phyloP scores from a whole-genome alignment of 2,888 invertebrate species.

The Meteorus colon region DNA sequence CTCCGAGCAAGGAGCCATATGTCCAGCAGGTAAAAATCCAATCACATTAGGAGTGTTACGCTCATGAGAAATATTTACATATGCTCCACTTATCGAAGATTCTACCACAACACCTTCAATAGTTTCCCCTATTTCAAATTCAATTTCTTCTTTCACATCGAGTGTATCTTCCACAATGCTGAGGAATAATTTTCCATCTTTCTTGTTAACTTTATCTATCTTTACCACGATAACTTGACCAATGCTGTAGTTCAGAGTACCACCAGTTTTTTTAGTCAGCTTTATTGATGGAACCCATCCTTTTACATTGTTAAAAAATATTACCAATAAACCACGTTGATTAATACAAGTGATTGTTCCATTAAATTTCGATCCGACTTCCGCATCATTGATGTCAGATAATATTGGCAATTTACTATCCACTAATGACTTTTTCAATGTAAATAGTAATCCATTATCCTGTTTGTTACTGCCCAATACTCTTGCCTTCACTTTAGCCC shows the following conservation, averaged over 20 bases:
- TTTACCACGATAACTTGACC: conserved; percentile 76
- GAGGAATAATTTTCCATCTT: conserved; percentile 51
- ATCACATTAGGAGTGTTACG: conserved; percentile 43
- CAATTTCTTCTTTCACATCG: conserved; percentile 15
- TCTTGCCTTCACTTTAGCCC: conserved; percentile 77
- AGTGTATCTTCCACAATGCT: conserved; percentile 36
- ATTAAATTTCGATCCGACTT: conserved; percentile 75
- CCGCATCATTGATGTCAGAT: conserved; percentile 74
- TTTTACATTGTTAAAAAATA: conserved; percentile 77
- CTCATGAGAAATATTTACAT: conserved; percentile 55
- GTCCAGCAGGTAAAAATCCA: conserved; percentile 66
- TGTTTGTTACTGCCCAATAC: conserved; percentile 76
- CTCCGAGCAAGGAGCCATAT: conserved; percentile 64
- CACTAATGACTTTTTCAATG: conserved; percentile 80
- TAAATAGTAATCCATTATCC: conserved; percentile 76
- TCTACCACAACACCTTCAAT: conserved; percentile 64
- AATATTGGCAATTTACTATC: conserved; percentile 76
- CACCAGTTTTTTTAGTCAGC: conserved; percentile 40
- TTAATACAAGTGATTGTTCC: conserved; percentile 76
- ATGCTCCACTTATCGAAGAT: conserved; percentile 60
- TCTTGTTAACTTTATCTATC: conserved; percentile 53
- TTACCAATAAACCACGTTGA: conserved; percentile 74
- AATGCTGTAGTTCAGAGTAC: conserved; percentile 74
- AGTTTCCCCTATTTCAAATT: conserved; percentile 58
- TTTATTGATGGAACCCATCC: conserved; percentile 72